Percentiles rank a stretch among this genome's conserved stretches.
Evolutionary conservation across 2,888 invertebrate genomes (phyloP).

Genomic region (Diploptera punctata): DNA sequence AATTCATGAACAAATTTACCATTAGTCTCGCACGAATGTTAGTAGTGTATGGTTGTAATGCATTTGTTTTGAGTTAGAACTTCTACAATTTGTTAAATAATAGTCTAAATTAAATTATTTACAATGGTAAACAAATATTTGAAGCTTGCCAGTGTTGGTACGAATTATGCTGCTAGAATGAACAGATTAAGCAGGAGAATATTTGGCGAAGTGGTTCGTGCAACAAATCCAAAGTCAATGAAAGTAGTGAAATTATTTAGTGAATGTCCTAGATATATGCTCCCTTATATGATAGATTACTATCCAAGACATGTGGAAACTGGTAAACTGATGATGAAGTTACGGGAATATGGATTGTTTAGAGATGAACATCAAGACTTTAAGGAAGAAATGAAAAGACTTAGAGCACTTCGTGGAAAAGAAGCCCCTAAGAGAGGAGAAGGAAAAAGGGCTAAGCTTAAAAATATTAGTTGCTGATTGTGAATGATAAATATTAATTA

Average conservation of each 20-base stretch:
- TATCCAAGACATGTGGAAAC: constrained; percentile 88
- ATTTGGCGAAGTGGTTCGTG: constrained; percentile 84
- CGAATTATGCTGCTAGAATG: constrained; percentile 87
- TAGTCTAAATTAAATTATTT: no score
- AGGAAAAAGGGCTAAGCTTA: no score
- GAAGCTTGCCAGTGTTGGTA: constrained; percentile 70
- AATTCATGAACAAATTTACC: no score
- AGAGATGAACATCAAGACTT: constrained; percentile 91
- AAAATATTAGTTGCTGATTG: no score
- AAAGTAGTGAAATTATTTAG: constrained; percentile 79
- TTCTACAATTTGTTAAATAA: no score
- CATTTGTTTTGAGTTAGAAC: no score
- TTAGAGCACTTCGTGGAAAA: constrained; percentile 80
- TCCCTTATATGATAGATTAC: constrained; percentile 77
- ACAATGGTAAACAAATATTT: constrained; percentile 63
- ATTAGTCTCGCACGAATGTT: no score
- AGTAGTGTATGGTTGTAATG: no score
- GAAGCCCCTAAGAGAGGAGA: no score
- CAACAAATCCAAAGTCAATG: constrained; percentile 78
- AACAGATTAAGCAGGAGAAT: constrained; percentile 84
- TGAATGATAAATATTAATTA: no score
- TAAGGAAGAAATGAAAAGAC: constrained; percentile 82
- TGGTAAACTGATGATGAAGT: constrained; percentile 70
- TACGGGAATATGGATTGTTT: constrained; percentile 80
- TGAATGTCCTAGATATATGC: constrained; percentile 74